Evolutionary conservation across 2,888 invertebrate species (phyloP).

Genomic region (Deilephila porcellus): DNA sequence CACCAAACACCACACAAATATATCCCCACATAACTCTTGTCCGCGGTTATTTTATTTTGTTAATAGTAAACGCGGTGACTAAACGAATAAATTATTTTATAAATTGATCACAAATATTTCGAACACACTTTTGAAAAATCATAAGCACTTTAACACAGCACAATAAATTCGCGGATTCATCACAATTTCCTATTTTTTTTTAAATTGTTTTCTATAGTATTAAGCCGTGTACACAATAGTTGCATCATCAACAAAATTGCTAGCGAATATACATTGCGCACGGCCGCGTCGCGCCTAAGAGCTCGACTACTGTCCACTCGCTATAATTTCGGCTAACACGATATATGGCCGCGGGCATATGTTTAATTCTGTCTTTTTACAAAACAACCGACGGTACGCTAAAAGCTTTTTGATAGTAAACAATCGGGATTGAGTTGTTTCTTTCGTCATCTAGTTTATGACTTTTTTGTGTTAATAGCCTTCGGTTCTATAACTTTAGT

Average conservation of each 20-base stretch:
- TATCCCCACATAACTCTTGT: slow-evolving; percentile 17
- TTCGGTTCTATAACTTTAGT: too few relatives aligned
- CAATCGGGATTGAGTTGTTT: neutral
- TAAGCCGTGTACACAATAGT: slow-evolving; percentile 9
- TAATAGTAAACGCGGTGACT: neutral
- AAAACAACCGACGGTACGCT: neutral
- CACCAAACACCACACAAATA: slow-evolving; percentile 28
- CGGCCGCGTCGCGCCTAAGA: slow-evolving; percentile 28
- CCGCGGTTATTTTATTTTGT: neutral
- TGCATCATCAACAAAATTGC: neutral
- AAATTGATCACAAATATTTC: neutral
- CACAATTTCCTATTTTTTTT: neutral
- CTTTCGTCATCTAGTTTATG: neutral
- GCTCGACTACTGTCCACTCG: slow-evolving; percentile 46
- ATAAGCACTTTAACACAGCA: neutral
- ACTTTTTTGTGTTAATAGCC: neutral
- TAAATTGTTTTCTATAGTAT: neutral
- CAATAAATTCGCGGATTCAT: too few relatives aligned
- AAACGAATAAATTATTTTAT: neutral
- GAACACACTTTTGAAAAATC: neutral
- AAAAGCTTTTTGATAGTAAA: slow-evolving; percentile 13
- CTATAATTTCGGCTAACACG: slow-evolving; percentile 58
- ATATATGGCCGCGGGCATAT: slow-evolving; percentile 35
- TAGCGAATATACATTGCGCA: slow-evolving; percentile 8
- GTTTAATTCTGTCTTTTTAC: slow-evolving; percentile 12